Evolutionary conservation across 2,797 vertebrate genomes (phyloP).

Genomic region (Lutjanus argentimaculatus): DNA sequence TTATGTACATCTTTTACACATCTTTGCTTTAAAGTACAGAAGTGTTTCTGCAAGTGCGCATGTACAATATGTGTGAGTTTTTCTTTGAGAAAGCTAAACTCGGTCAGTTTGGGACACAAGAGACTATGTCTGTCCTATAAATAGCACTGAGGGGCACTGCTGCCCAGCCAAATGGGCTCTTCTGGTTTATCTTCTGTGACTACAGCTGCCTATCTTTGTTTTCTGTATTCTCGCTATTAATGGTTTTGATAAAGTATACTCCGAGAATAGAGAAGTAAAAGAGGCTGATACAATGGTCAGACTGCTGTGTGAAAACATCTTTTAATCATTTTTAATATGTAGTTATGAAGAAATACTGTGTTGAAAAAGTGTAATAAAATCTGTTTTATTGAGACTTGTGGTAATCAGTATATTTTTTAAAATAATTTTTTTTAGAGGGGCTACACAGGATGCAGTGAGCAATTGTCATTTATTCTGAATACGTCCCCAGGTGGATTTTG

Average conservation of each 20-base stretch:
- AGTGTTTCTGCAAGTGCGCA: not conserved
- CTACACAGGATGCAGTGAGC: not conserved
- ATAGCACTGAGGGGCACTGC: slow-evolving; percentile 52
- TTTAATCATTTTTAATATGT: not conserved
- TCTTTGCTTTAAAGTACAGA: not conserved
- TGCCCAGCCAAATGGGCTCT: slow-evolving; percentile 33
- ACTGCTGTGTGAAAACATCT: not conserved
- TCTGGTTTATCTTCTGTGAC: slow-evolving; percentile 19
- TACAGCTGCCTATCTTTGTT: slow-evolving; percentile 38
- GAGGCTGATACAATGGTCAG: not conserved
- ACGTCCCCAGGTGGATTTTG: not conserved
- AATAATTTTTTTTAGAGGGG: too few relatives aligned
- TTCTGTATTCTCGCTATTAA: slow-evolving; percentile 20
- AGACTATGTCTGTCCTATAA: slow-evolving; percentile 42
- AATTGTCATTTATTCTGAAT: not conserved
- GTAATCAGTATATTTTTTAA: not conserved
- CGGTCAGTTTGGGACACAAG: slow-evolving; percentile 24
- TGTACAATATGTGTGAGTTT: slow-evolving; percentile 2
- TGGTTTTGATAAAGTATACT: slow-evolving; percentile 26
- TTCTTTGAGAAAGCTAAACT: not conserved
- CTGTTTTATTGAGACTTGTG: not conserved
- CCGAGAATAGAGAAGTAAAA: not conserved
- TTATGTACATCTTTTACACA: not conserved
- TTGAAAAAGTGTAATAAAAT: not conserved
- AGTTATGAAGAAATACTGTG: too few relatives aligned